Percentiles rank a stretch among this genome's conserved stretches.
These are phyloP conservation scores for Gandaritis pyraliata DNA, from an alignment of 2,888 invertebrate species.

Conservation along the genomic window DNA sequence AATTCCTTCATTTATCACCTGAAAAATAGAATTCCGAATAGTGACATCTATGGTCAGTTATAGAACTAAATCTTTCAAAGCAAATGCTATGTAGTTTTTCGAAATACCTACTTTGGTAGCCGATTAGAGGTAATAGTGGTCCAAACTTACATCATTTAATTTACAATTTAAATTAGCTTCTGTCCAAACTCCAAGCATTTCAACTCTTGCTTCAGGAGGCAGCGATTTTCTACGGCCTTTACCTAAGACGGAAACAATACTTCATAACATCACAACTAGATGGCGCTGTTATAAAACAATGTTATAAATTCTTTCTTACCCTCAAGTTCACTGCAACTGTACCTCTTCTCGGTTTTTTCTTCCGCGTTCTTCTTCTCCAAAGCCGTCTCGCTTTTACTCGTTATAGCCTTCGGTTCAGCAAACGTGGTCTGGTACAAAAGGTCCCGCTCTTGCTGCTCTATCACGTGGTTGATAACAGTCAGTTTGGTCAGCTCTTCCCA, in stretches of 20 bases:
- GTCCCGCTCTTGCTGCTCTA: constrained; percentile 76
- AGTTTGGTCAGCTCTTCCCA: constrained; percentile 82
- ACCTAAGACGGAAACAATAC: constrained; percentile 47
- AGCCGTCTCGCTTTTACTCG: constrained; percentile 71
- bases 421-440: constrained; percentile 66
- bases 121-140: neutral
- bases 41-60: constrained; percentile 57
- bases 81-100: neutral
- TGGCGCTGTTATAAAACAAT: constrained; percentile 36
- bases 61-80: neutral
- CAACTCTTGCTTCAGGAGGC: constrained; percentile 68
- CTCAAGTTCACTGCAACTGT: constrained; percentile 74
- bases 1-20: constrained; percentile 92
- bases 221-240: constrained; percentile 59
- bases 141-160: constrained; percentile 73
- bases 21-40: constrained; percentile 57
- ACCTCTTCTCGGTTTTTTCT: constrained; percentile 62
- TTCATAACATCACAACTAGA: constrained; percentile 39
- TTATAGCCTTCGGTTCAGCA: constrained; percentile 61
- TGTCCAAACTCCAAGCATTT: constrained; percentile 80
- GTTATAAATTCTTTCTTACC: constrained; percentile 47
- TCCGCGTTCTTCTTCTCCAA: constrained; percentile 61
- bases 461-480: constrained; percentile 77
- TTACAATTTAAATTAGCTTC: constrained; percentile 80
- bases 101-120: too few species aligned